These are phyloP conservation scores for Drosophila pseudoananassae DNA, from an alignment of 1,140 invertebrate genomes.

Conservation along the genomic window DNA sequence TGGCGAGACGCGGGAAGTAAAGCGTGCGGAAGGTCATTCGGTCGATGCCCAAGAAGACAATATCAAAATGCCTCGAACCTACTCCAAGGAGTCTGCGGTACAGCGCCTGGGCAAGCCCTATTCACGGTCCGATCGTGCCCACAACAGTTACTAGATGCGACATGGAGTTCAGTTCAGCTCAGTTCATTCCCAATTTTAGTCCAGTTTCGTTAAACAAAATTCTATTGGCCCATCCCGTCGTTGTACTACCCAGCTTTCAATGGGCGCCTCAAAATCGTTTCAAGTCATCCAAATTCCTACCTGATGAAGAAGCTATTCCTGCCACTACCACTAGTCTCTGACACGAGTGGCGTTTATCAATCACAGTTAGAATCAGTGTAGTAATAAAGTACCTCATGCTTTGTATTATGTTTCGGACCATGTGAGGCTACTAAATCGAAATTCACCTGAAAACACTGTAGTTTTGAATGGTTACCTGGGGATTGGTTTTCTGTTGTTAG, in stretches of 20 bases:
- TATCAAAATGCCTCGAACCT: slow-evolving; percentile 21
- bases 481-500: not conserved
- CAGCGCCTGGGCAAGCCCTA: slow-evolving; percentile 27
- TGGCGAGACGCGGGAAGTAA: slow-evolving; percentile 23
- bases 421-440: not conserved
- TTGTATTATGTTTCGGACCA: not conserved
- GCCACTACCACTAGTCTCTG: not conserved
- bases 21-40: not conserved
- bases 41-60: not conserved
- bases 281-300: not conserved
- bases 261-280: not conserved
- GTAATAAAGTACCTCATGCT: not conserved
- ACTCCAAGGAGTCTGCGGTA: slow-evolving; percentile 45
- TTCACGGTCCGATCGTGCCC: not conserved
- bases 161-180: not conserved
- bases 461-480: not conserved
- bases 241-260: not conserved
- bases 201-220: not conserved
- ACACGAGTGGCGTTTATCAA: too few relatives aligned
- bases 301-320: not conserved
- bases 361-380: too few relatives aligned
- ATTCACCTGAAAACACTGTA: not conserved
- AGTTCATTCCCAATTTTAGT: not conserved
- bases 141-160: slow-evolving; percentile 11
- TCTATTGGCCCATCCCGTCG: not conserved